phyloP scores from a whole-genome alignment of 2,113 vertebrate genomes.

The Centropristis striata region DNA sequence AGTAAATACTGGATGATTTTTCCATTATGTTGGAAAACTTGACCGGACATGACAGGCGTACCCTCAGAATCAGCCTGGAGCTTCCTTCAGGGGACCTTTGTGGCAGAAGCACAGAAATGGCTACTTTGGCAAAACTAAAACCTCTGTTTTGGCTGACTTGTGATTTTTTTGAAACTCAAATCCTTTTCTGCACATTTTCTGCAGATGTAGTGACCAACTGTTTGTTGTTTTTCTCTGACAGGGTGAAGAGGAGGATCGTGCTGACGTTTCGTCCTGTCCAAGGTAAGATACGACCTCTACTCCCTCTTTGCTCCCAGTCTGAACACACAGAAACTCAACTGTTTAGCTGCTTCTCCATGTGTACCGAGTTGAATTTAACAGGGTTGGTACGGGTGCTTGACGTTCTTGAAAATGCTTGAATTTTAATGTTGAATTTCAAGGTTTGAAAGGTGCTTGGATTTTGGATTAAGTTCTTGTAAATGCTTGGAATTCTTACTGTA shows the following conservation, averaged over 20 bases:
- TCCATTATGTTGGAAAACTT: not conserved
- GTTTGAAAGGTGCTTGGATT: too few relatives aligned
- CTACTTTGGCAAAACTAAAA: too few relatives aligned
- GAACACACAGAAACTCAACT: not conserved
- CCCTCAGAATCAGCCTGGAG: not conserved
- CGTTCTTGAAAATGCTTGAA: too few relatives aligned
- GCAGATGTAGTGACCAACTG: constrained; percentile 14
- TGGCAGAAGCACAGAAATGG: too few relatives aligned
- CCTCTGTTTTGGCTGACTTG: too few relatives aligned
- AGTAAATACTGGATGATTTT: not conserved
- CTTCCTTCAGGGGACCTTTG: not conserved
- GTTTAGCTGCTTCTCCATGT: not conserved
- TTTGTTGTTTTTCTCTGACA: constrained; percentile 30
- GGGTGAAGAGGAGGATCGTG: constrained; percentile 72
- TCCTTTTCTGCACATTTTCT: not conserved
- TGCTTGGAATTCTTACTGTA: too few relatives aligned
- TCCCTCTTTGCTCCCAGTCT: not conserved
- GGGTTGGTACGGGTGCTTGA: too few relatives aligned
- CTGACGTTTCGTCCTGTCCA: constrained; percentile 52
- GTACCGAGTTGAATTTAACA: not conserved
- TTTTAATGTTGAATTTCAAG: too few relatives aligned
- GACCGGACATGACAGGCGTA: not conserved
- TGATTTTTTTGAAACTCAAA: not conserved
- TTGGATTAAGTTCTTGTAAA: too few relatives aligned
- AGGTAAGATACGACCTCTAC: constrained; percentile 50